These are phyloP conservation scores for Zonitis immaculata DNA, from an alignment of 2,888 invertebrate species.

Conservation along the genomic window DNA sequence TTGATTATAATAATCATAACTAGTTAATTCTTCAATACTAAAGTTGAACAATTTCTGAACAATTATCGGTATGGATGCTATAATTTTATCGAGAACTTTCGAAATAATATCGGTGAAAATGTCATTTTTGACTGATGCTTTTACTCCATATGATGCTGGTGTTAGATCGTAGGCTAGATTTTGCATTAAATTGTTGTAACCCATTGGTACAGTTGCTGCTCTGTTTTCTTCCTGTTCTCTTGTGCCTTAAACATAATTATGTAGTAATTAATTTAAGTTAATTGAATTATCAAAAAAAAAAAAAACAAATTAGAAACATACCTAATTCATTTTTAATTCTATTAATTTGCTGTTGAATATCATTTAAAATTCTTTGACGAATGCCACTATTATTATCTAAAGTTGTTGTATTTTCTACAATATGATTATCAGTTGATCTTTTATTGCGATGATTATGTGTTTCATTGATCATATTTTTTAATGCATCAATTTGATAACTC, in stretches of 20 bases:
- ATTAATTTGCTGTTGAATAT: conserved; percentile 30
- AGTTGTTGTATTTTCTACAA: background rate
- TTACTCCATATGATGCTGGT: background rate
- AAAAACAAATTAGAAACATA: too few species aligned
- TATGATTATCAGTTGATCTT: conserved; percentile 11
- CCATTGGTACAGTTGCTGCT: background rate
- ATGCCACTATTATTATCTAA: background rate
- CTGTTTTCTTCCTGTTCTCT: conserved; percentile 1
- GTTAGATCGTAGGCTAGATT: conserved; percentile 3
- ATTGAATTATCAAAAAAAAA: too few species aligned
- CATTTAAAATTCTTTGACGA: conserved; percentile 7
- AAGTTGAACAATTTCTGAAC: conserved; percentile 36
- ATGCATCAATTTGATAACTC: conserved; percentile 37
- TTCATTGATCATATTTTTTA: conserved; percentile 30
- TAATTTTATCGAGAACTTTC: conserved; percentile 41
- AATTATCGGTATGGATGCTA: conserved; percentile 35
- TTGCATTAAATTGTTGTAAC: conserved; percentile 1
- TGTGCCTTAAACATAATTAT: conserved; percentile 12
- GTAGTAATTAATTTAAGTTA: too few species aligned
- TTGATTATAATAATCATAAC: conserved; percentile 19
- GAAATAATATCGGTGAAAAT: conserved; percentile 33
- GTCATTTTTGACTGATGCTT: conserved; percentile 25
- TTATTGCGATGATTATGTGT: background rate
- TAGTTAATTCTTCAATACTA: conserved; percentile 20
- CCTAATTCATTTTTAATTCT: conserved; percentile 40